These are phyloP conservation scores for Lutjanus erythropterus DNA, from an alignment of 2,113 vertebrate genomes.

Conservation along the genomic window DNA sequence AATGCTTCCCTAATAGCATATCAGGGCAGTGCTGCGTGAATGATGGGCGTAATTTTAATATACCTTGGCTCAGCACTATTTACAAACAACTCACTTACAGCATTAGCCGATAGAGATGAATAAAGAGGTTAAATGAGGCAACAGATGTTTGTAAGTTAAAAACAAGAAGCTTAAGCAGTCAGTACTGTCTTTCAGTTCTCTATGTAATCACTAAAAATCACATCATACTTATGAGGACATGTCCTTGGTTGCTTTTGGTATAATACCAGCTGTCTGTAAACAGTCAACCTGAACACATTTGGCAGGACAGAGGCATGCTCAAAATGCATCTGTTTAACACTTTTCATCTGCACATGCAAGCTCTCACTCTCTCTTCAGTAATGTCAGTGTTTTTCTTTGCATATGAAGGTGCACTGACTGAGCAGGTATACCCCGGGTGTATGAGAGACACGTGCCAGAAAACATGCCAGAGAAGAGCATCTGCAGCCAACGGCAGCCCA, in stretches of 20 bases:
- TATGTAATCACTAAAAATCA: not conserved
- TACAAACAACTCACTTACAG: constrained; percentile 13
- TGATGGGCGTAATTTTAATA: constrained; percentile 20
- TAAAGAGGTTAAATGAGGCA: constrained; percentile 1
- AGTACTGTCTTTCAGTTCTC: not conserved
- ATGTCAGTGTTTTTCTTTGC: constrained; percentile 25
- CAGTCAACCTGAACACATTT: constrained; percentile 3
- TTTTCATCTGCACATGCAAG: not conserved
- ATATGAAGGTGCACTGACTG: constrained; percentile 18
- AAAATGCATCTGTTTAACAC: constrained; percentile 26
- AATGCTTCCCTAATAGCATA: not conserved
- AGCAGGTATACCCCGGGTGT: constrained; percentile 22
- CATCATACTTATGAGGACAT: not conserved
- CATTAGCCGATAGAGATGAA: not conserved
- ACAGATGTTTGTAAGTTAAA: not conserved
- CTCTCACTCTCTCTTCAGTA: not conserved
- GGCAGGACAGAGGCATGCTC: not conserved
- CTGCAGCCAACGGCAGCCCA: constrained; percentile 28
- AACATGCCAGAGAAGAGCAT: constrained; percentile 9
- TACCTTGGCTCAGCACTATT: constrained; percentile 21
- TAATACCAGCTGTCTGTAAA: not conserved
- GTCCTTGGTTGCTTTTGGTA: constrained; percentile 8
- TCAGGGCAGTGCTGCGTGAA: not conserved
- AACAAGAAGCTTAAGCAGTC: constrained; percentile 1
- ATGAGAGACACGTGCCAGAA: constrained; percentile 35